Conservation (phyloP, 2,113 vertebrate genomes). For the Gallinago jamesoni region DNA sequence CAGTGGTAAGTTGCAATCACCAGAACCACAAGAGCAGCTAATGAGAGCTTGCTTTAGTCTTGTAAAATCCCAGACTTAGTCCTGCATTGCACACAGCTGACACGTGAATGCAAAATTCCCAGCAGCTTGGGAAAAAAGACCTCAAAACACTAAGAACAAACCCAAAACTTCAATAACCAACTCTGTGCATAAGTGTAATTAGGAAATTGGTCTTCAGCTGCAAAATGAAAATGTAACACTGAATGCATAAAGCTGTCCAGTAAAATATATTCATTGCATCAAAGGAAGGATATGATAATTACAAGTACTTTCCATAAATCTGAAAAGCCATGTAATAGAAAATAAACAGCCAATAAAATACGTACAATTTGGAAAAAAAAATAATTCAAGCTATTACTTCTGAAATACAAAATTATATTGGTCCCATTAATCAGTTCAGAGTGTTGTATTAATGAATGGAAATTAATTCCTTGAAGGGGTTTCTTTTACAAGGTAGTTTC, state of each 20-base stretch:
- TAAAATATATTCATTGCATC: conserved; percentile 25
- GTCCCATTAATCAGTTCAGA: conserved; percentile 51
- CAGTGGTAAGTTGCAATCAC: not conserved
- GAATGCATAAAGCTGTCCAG: conserved; percentile 15
- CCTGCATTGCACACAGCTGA: not conserved
- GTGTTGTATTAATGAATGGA: not conserved
- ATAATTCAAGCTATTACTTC: conserved; percentile 19
- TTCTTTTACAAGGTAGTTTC: not conserved
- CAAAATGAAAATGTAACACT: not conserved
- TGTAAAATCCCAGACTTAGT: not conserved
- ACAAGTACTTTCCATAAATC: conserved; percentile 34
- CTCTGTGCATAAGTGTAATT: not conserved
- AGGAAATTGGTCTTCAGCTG: not conserved
- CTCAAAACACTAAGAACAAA: not conserved
- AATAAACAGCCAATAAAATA: conserved; percentile 55
- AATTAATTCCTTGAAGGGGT: not conserved
- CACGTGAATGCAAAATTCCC: not conserved
- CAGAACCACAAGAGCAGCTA: not conserved
- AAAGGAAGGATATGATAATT: conserved; percentile 13
- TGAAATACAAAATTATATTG: conserved; percentile 51
- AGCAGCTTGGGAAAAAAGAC: not conserved
- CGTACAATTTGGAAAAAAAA: conserved; percentile 18
- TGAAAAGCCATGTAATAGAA: conserved; percentile 15
- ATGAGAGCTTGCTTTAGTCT: not conserved
- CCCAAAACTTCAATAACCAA: not conserved